A percentile compares a stretch with the other conserved stretches of the same genome.
These are phyloP conservation scores for Drosophila greeni DNA, from an alignment of 2,888 invertebrate genomes.

Conservation along the genomic window DNA sequence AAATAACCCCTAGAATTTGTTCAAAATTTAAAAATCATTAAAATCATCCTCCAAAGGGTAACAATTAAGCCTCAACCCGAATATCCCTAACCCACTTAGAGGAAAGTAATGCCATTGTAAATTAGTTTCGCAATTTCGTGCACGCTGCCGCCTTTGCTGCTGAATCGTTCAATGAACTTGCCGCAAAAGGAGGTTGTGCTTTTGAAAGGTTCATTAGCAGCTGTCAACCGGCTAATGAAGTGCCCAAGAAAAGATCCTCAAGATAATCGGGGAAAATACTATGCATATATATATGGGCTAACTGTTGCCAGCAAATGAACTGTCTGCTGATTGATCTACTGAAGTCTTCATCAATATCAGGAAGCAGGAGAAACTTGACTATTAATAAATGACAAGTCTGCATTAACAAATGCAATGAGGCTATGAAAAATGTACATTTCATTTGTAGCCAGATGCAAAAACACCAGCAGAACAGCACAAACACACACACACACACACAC, in stretches of 20 bases:
- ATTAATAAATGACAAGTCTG: constrained; percentile 66
- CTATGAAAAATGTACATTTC: constrained; percentile 67
- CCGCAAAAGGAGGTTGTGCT: constrained; percentile 24
- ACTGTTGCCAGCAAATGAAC: constrained; percentile 55
- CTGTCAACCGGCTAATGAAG: constrained; percentile 62
- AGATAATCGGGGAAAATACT: constrained; percentile 34
- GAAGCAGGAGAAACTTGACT: constrained; percentile 48
- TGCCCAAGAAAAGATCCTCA: constrained; percentile 42
- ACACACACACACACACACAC: constrained; percentile 16
- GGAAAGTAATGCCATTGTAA: constrained; percentile 65
- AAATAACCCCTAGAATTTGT: not conserved
- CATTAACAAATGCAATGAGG: constrained; percentile 67
- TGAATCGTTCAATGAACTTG: constrained; percentile 63
- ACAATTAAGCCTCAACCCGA: not conserved
- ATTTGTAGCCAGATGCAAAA: constrained; percentile 54
- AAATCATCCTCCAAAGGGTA: constrained; percentile 7
- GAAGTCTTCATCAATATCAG: constrained; percentile 52
- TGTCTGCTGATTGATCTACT: constrained; percentile 59
- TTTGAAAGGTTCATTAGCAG: constrained; percentile 59
- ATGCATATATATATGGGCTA: constrained; percentile 40
- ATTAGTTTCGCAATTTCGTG: constrained; percentile 68
- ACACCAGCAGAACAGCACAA: constrained; percentile 43
- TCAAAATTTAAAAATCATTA: not conserved
- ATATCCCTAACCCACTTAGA: constrained; percentile 45
- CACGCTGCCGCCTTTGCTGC: constrained; percentile 38